A percentile compares a stretch with the other conserved stretches of the same genome.
phyloP scores from a whole-genome alignment of 1,140 invertebrate species.

The Pseudachorutes palmiensis region DNA sequence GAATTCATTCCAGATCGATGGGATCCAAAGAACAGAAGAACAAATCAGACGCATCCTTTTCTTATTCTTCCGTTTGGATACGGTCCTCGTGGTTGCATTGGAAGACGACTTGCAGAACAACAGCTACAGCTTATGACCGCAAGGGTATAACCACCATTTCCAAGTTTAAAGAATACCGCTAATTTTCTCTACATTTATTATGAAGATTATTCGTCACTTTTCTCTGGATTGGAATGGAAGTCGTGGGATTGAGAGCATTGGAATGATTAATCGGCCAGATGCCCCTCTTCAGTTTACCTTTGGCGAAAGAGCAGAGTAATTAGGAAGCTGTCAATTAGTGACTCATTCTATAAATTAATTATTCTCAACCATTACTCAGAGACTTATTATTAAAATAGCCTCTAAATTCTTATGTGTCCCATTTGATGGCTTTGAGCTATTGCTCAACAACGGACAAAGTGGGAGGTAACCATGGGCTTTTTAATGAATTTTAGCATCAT shows the following conservation, averaged over 20 bases:
- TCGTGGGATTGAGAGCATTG: slow-evolving; percentile 52
- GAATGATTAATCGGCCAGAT: slow-evolving; percentile 71
- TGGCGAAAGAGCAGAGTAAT: too few species aligned
- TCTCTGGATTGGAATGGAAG: slow-evolving; percentile 58
- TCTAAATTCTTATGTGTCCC: too few species aligned
- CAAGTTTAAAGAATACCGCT: not conserved
- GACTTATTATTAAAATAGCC: too few species aligned
- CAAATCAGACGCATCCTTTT: slow-evolving; percentile 61
- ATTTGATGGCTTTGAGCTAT: too few species aligned
- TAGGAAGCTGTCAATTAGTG: too few species aligned
- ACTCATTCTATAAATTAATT: too few species aligned
- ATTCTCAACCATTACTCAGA: too few species aligned
- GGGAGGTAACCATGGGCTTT: too few species aligned
- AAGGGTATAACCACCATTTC: slow-evolving; percentile 49
- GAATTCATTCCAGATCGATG: slow-evolving; percentile 69
- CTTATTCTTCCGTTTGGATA: slow-evolving; percentile 78
- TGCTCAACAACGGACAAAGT: too few species aligned
- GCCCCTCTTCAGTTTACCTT: slow-evolving; percentile 56
- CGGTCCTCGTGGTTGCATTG: slow-evolving; percentile 77
- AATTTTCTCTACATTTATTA: slow-evolving; percentile 38
- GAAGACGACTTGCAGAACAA: slow-evolving; percentile 77
- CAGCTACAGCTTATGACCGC: slow-evolving; percentile 70
- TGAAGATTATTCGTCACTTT: slow-evolving; percentile 60
- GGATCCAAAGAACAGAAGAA: slow-evolving; percentile 49
- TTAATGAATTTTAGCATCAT: too few species aligned